A percentile compares a stretch with the other conserved stretches of the same genome.
phyloP scores from a whole-genome alignment of 37 sponge, comb jelly and placozoan species.

The Corticium candelabrum region DNA sequence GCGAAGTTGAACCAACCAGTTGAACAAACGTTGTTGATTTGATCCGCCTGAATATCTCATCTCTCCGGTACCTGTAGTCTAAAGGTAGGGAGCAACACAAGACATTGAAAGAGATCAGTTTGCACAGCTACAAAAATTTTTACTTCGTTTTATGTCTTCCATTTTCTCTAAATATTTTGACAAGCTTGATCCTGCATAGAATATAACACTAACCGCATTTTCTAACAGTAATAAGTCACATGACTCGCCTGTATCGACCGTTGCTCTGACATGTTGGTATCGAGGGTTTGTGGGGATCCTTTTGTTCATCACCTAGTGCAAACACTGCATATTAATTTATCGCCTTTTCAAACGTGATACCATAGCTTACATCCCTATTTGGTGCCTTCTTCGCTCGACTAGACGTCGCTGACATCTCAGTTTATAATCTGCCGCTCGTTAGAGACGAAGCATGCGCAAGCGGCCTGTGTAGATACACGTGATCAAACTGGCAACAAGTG shows the following conservation, averaged over 20 bases:
- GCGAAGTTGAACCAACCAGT: no score
- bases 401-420: background rate
- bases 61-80: constrained; percentile 84
- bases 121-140: constrained; percentile 8
- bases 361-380: background rate
- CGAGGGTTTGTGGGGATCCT: constrained; percentile 84
- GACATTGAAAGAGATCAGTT: background rate
- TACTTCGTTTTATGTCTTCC: constrained; percentile 73
- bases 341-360: no score
- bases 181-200: constrained; percentile 61
- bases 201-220: no score
- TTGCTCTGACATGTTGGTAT: constrained; percentile 73
- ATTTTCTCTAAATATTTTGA: constrained; percentile 52
- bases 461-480: no score
- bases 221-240: no score
- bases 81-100: background rate
- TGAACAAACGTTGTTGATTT: constrained; percentile 93
- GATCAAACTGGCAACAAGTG: no score
- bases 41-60: constrained; percentile 91
- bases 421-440: no score
- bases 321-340: background rate
- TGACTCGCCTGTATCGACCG: constrained; percentile 84
- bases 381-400: background rate
- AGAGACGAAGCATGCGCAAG: no score
- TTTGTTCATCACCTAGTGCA: constrained; percentile 51